These are phyloP conservation scores for Dufourea novaeangliae DNA, from an alignment of 1,140 invertebrate species.

Conservation along the genomic window DNA sequence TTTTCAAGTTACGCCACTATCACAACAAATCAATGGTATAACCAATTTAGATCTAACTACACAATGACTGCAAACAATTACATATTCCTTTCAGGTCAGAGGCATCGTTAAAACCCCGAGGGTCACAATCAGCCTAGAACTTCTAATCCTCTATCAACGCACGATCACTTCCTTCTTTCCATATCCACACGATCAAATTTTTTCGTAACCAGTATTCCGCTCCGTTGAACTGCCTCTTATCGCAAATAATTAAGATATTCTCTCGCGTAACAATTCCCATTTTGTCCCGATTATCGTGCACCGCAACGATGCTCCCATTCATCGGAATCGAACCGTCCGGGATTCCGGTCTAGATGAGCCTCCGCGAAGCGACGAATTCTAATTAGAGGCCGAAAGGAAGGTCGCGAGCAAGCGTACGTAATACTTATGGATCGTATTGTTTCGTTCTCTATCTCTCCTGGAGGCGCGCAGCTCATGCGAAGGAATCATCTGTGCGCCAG, in stretches of 20 bases:
- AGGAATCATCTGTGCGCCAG: constrained; percentile 47
- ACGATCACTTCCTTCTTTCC: too few species aligned
- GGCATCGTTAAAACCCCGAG: too few species aligned
- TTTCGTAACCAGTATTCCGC: too few species aligned
- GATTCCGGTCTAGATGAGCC: neutral
- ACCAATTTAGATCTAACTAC: too few species aligned
- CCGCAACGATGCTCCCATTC: neutral
- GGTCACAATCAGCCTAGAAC: too few species aligned
- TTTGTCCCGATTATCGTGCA: neutral
- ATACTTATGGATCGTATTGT: constrained; percentile 35
- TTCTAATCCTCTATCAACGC: too few species aligned
- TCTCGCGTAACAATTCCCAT: neutral
- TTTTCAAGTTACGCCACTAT: too few species aligned
- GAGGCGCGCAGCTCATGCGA: constrained; percentile 21
- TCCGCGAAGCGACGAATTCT: neutral
- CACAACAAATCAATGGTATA: too few species aligned
- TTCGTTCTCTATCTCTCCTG: constrained; percentile 3
- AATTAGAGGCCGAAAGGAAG: constrained; percentile 28
- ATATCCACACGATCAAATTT: too few species aligned
- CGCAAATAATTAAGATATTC: neutral
- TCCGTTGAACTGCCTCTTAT: too few species aligned
- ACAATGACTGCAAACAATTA: too few species aligned
- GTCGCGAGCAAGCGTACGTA: neutral
- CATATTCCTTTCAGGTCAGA: too few species aligned
- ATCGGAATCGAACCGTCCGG: neutral